Evolutionary conservation across 2,888 invertebrate genomes (phyloP).

Genomic region (Mythimna vitellina): DNA sequence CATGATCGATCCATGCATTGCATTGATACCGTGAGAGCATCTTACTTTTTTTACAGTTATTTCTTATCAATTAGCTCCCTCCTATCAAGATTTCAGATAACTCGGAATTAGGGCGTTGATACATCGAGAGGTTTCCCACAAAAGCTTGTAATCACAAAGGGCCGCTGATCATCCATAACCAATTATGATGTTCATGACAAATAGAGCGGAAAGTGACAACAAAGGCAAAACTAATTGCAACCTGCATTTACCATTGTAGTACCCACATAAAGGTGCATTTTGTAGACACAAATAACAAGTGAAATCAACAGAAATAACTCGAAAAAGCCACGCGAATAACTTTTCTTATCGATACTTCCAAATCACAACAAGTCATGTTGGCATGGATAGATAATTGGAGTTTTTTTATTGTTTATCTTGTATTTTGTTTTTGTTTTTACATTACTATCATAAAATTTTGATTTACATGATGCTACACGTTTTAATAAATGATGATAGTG

Average conservation of each 20-base stretch:
- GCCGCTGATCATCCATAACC: constrained; percentile 65
- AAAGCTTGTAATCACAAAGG: constrained; percentile 56
- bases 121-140: constrained; percentile 24
- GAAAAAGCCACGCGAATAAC: background rate
- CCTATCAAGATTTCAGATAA: constrained; percentile 5
- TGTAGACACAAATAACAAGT: constrained; percentile 10
- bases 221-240: constrained; percentile 64
- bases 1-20: background rate
- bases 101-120: constrained; percentile 15
- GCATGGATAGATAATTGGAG: constrained; percentile 11
- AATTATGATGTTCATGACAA: constrained; percentile 63
- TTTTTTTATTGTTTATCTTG: constrained; percentile 1
- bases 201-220: constrained; percentile 70
- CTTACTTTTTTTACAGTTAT: background rate
- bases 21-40: background rate
- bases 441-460: constrained; percentile 10
- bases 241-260: constrained; percentile 37
- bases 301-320: constrained; percentile 11
- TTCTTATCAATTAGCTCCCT: constrained; percentile 6
- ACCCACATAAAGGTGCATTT: constrained; percentile 33
- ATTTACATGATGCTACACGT: background rate
- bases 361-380: constrained; percentile 25
- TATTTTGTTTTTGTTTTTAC: background rate
- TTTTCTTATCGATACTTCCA: constrained; percentile 22
- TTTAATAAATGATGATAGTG: background rate